Evolutionary conservation across 2,888 invertebrate genomes (phyloP), one percentile per base, ranked within the genome.

Genomic region (Aphidoletes aphidimyza): DNA sequence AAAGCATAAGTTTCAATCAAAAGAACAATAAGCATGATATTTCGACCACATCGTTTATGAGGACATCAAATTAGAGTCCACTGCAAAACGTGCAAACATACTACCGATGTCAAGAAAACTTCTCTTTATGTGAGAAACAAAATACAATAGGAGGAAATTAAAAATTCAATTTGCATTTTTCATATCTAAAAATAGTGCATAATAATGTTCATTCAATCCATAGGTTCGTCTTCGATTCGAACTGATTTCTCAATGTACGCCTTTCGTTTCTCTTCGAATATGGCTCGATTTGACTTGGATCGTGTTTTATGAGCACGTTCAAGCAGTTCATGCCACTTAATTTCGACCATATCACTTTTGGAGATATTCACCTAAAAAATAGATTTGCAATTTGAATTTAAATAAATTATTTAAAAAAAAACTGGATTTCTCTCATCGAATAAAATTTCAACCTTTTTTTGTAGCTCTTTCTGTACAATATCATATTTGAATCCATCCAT

Each of bases 301-400:
- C 69, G 69, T 69, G 69, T 34, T 30, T 1, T 26, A 9, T 34
- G 69, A 1, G 69, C 34, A 11, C 14, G 69, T 3, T 69, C 69
- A 30, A 69, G 30, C 69, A 69, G 1, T n/a, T 69, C 69, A 69
- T 69, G 30, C 69, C 69, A 69, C 30, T 69, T 69, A 30, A 69
- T 69, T 17, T 30, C 30, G n/a, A 69, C 30, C 0, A 34, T 30
- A 30, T 69, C 30, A 0, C 30, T 14, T 30, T 69, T 69, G 69
- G 34, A 8, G 17, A 14, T 14, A 0, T 26, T 14, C 69, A 34
- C 1, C 69, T 69, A 22, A 54, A 54, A 54, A 26, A 54, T 14
- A 54, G 22, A 6, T 54, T 6, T 2, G 17, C 8, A 26, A 22
- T 5, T 14, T 22, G 5, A 26, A 5, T 5, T 54, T 14, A 26